These are phyloP conservation scores for Diadumene lineata DNA, from an alignment of 92 coral and sea anemone species.

Conservation along the genomic window DNA sequence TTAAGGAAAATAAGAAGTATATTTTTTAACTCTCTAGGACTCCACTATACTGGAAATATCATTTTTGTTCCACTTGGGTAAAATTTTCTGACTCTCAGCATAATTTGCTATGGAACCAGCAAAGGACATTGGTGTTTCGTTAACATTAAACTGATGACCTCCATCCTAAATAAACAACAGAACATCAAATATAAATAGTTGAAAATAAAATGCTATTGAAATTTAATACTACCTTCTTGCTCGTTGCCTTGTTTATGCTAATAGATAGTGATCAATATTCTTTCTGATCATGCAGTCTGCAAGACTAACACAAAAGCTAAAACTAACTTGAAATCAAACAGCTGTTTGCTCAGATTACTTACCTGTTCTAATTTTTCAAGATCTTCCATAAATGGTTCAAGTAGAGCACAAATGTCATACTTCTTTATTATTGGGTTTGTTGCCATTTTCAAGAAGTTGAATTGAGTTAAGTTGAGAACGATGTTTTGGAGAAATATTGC, in stretches of 20 bases:
- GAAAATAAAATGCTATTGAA: background rate
- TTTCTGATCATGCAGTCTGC: no score
- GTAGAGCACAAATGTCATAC: slow-evolving; percentile 52
- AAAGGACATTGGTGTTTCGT: background rate
- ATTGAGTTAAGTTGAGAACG: slow-evolving; percentile 57
- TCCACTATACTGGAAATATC: no score
- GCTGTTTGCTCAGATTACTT: no score
- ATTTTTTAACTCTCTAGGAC: no score
- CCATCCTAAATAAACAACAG: background rate
- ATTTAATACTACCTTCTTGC: background rate
- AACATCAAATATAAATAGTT: background rate
- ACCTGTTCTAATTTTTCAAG: slow-evolving; percentile 54
- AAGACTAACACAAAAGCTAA: no score
- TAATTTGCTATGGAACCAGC: background rate
- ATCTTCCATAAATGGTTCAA: slow-evolving; percentile 67
- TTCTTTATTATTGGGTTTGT: slow-evolving; percentile 51
- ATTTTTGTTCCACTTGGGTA: no score
- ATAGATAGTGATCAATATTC: no score
- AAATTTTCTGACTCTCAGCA: no score
- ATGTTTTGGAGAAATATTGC: slow-evolving; percentile 45
- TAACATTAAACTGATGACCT: background rate
- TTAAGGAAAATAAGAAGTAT: no score
- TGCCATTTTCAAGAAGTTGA: slow-evolving; percentile 58
- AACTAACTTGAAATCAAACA: no score
- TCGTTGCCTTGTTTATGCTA: no score